Percentiles rank a stretch among this genome's conserved stretches.
phyloP scores from a whole-genome alignment of 2,888 invertebrate species.

The Limnephilus marmoratus region DNA sequence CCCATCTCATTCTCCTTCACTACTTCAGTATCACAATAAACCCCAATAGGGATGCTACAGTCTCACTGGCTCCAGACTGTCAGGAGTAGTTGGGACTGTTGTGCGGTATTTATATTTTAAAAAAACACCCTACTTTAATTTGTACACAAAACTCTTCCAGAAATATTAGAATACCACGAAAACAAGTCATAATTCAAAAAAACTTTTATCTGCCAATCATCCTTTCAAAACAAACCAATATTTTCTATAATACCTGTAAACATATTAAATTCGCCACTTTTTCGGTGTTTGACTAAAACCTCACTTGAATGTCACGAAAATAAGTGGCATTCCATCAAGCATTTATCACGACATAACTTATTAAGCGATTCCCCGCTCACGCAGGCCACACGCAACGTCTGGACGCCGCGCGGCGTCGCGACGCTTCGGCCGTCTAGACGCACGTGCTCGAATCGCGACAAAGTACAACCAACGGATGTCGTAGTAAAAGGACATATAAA shows the following conservation, averaged over 20 bases:
- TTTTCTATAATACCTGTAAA: neutral
- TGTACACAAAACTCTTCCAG: no score
- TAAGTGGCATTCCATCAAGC: constrained; percentile 7
- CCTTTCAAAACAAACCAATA: neutral
- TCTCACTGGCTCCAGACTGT: no score
- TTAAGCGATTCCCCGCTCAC: constrained; percentile 8
- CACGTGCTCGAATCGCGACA: neutral
- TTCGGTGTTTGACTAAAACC: neutral
- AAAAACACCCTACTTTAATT: no score
- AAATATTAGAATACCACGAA: no score
- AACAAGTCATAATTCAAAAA: neutral
- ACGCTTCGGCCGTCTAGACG: constrained; percentile 24
- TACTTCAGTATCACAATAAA: no score
- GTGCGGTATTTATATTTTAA: no score
- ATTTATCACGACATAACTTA: constrained; percentile 12
- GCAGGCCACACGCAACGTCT: constrained; percentile 54
- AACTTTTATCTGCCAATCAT: neutral
- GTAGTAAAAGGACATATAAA: neutral
- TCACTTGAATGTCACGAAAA: neutral
- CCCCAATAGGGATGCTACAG: no score
- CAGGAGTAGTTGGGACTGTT: no score
- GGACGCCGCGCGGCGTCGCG: constrained; percentile 55
- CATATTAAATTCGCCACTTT: neutral
- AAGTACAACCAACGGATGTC: constrained; percentile 18
- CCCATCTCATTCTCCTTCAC: no score